Conservation (phyloP, 2,797 vertebrate species). For the Sitta carolinensis region DNA sequence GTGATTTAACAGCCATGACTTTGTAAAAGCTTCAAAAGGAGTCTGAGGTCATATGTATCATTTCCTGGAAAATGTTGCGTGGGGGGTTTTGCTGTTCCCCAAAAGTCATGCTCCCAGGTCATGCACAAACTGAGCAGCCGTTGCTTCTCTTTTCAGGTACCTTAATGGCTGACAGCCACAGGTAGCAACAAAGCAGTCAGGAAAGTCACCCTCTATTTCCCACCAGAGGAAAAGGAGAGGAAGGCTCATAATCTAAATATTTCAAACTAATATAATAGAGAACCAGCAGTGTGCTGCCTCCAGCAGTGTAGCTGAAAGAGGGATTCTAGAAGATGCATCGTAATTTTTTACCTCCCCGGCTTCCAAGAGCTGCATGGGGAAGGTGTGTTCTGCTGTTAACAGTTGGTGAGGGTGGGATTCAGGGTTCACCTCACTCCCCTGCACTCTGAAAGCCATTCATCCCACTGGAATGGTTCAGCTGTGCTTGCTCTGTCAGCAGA, state of each 20-base stretch:
- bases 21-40: background rate
- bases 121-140: accelerated
- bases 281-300: background rate
- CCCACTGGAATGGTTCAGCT: background rate
- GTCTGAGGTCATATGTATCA: background rate
- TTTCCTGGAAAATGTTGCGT: background rate
- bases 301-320: background rate
- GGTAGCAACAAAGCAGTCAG: background rate
- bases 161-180: accelerated
- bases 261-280: background rate
- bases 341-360: accelerated
- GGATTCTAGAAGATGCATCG: accelerated
- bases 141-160: background rate
- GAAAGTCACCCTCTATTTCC: background rate
- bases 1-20: background rate
- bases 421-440: background rate
- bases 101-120: background rate
- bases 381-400: background rate
- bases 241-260: background rate
- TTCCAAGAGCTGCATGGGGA: background rate
- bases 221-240: background rate
- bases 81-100: background rate
- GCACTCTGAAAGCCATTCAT: background rate
- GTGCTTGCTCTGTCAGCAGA: background rate
- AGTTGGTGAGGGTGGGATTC: background rate